Base-by-base conservation (phyloP, 1,140 invertebrate species). In the Drosophila kikkawai region DNA sequence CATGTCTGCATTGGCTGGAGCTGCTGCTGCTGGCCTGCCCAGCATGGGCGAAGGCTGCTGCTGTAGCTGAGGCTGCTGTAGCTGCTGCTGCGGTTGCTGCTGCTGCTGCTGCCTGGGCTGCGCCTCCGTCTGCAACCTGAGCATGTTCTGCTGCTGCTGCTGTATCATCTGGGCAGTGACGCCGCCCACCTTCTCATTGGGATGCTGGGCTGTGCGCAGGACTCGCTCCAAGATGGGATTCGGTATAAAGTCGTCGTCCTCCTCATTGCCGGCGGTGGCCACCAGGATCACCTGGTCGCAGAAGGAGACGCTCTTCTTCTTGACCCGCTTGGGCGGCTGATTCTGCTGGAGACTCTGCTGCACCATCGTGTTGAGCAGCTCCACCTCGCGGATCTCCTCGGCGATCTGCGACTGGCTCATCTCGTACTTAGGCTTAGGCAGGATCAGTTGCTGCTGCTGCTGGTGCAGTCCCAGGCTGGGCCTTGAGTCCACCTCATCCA, bases 251-350 rank as follows among this genome's bases (percentile, higher is more conserved):
- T 96, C 96, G 60, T 98, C 97, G 60, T 97, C 96, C 92, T 98
- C 97, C 78, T 97, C 96, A 79, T 98, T 97, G 84, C 98, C 97
- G 0, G 97, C 97, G 17, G 97, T 98, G 5, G 97, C 97, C 15
- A 98, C 97, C 36, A 98, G 93, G 64, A 97, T 97, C 0, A 98
- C 97, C 93, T 98, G 97, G 91, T 98, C 97, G 82, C 97, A 98
- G 92, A 98, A 98, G 0, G 97, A 98, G 2, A 98, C 98, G 79
- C 97, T 97, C 92, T 98, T 98, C 94, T 98, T 98, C 90, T 97
- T 97, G 8, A 95, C 94, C 60, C 96, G 94, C 75, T 95, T 94
- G 8, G 75, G 76, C 12, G 67, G 55, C 26, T 65, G 58, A 6
- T 79, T 86, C 47, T 84, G 80, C 68, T 90, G 91, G 4, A 94